Percentiles rank a stretch among this genome's conserved stretches.
These are phyloP conservation scores for Pachydiplax longipennis DNA, from an alignment of 2,888 invertebrate species.

Conservation along the genomic window DNA sequence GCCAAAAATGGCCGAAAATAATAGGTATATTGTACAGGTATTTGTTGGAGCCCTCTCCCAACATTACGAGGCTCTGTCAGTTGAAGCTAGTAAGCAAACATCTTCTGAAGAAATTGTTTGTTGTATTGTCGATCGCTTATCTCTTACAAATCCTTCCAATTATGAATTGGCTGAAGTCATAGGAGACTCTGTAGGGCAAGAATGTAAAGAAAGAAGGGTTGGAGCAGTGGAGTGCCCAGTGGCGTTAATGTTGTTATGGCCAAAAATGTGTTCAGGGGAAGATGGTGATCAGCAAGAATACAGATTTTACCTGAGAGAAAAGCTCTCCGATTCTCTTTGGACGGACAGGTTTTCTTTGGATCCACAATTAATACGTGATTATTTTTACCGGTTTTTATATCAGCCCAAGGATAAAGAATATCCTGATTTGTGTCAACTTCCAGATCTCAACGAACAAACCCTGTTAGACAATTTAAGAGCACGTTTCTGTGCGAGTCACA, in stretches of 20 bases:
- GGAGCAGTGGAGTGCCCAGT: conserved; percentile 83
- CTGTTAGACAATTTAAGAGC: conserved; percentile 88
- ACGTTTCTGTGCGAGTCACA: conserved; percentile 89
- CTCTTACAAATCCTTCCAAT: conserved; percentile 67
- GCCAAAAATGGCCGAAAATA: conserved; percentile 61
- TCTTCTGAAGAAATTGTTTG: conserved; percentile 91
- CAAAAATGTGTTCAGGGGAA: conserved; percentile 62
- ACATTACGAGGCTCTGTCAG: conserved; percentile 87
- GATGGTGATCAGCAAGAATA: conserved; percentile 37
- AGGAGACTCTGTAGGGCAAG: conserved; percentile 83
- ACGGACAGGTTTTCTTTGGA: conserved; percentile 88
- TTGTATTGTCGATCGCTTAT: conserved; percentile 81
- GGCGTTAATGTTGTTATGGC: conserved; percentile 84
- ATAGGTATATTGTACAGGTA: conserved; percentile 80
- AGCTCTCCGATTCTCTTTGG: conserved; percentile 85
- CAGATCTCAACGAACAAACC: conserved; percentile 93
- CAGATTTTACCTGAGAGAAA: conserved; percentile 88
- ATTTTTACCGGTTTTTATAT: conserved; percentile 88
- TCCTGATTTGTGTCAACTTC: conserved; percentile 93
- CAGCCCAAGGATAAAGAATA: conserved; percentile 94
- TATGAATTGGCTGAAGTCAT: conserved; percentile 90
- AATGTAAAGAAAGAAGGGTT: conserved; percentile 90
- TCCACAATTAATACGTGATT: conserved; percentile 90
- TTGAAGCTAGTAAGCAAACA: conserved; percentile 91
- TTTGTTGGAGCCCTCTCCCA: conserved; percentile 88